These are phyloP conservation scores for Helarctos malayanus DNA, from an alignment of 2,797 vertebrate genomes.

Conservation along the genomic window DNA sequence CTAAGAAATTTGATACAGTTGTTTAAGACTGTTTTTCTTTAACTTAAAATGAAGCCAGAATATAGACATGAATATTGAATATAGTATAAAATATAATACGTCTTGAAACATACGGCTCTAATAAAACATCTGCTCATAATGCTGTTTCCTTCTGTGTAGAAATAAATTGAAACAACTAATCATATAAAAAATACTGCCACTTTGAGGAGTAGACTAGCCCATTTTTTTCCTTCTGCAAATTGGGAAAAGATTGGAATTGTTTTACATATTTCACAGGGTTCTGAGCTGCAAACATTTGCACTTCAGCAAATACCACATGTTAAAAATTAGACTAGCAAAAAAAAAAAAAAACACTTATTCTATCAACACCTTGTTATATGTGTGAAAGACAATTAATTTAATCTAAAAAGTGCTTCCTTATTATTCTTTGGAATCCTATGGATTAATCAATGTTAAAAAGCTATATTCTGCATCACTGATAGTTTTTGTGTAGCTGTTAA, in stretches of 20 bases:
- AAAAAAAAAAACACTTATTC: neutral
- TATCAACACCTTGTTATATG: slow-evolving; percentile 32
- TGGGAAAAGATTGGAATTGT: slow-evolving; percentile 41
- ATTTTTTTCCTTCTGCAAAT: slow-evolving; percentile 49
- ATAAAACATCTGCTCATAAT: slow-evolving; percentile 52
- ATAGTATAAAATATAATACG: slow-evolving; percentile 37
- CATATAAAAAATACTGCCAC: slow-evolving; percentile 48
- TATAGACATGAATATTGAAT: slow-evolving; percentile 34
- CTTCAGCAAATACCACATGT: slow-evolving; percentile 42
- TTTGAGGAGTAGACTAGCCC: neutral
- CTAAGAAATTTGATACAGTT: slow-evolving; percentile 25
- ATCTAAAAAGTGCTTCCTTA: slow-evolving; percentile 56
- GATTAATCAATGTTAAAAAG: slow-evolving; percentile 53
- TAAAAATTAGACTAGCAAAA: slow-evolving; percentile 64
- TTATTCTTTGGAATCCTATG: slow-evolving; percentile 52
- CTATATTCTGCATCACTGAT: neutral
- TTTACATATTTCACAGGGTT: slow-evolving; percentile 65
- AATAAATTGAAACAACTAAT: slow-evolving; percentile 65
- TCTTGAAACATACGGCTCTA: neutral
- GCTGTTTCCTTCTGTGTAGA: neutral
- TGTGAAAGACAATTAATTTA: slow-evolving; percentile 76
- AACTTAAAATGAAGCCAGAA: neutral
- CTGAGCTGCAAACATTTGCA: slow-evolving; percentile 69
- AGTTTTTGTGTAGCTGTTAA: neutral
- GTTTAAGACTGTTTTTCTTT: neutral